phyloP scores from a whole-genome alignment of 2,888 invertebrate genomes.

The Odontomyia ornata region DNA sequence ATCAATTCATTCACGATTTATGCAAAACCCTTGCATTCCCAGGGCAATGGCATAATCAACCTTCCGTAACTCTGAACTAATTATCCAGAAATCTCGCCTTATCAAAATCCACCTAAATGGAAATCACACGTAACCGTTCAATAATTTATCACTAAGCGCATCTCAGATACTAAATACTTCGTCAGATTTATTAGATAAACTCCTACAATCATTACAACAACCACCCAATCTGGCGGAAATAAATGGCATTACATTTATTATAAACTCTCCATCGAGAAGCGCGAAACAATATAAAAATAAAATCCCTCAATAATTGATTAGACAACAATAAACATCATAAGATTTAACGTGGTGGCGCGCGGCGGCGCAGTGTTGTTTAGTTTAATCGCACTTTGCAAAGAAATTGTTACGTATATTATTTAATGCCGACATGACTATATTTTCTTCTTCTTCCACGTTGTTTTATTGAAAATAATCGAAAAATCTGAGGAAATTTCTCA shows the following conservation, averaged over 20 bases:
- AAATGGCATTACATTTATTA: conserved; percentile 4
- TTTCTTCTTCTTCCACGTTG: no score
- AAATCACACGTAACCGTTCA: neutral
- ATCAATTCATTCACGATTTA: no score
- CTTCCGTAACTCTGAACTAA: no score
- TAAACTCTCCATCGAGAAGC: neutral
- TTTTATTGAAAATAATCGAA: conserved; percentile 40
- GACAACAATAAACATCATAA: neutral
- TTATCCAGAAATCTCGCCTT: no score
- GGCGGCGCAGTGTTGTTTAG: neutral
- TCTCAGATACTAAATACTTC: neutral
- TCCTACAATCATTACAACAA: neutral
- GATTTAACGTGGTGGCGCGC: neutral
- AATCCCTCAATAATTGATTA: neutral
- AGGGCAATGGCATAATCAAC: no score
- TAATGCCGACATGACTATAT: conserved; percentile 21
- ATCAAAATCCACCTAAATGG: no score
- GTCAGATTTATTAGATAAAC: neutral
- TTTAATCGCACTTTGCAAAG: neutral
- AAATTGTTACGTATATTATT: conserved; percentile 4
- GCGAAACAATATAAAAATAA: neutral
- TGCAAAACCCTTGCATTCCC: no score
- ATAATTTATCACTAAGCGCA: neutral
- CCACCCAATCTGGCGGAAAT: conserved; percentile 16
- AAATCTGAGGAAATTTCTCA: conserved; percentile 31